Conservation (phyloP, 2,888 invertebrate species). For the Parnassius smintheus region DNA sequence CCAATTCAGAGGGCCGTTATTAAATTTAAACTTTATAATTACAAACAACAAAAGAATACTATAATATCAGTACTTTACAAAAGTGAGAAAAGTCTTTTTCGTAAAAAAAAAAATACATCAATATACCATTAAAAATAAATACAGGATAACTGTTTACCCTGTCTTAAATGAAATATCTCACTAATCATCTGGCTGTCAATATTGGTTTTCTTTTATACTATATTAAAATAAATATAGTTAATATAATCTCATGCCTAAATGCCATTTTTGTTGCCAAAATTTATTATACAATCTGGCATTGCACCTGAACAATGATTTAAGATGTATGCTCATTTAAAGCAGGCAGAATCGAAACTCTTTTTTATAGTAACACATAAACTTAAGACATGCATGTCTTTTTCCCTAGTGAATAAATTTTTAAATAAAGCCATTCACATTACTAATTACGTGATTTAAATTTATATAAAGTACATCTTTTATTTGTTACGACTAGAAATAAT, state of each 20-base stretch:
- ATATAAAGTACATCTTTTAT: too few relatives aligned
- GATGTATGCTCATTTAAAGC: too few relatives aligned
- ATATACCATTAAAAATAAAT: constrained; percentile 11
- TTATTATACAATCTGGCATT: not conserved
- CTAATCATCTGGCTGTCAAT: constrained; percentile 12
- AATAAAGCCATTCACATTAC: too few relatives aligned
- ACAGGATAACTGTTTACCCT: constrained; percentile 8
- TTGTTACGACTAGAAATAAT: too few relatives aligned
- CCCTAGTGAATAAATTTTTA: too few relatives aligned
- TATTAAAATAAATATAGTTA: constrained; percentile 1
- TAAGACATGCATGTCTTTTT: too few relatives aligned
- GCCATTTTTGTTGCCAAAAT: constrained; percentile 5
- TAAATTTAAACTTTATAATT: constrained; percentile 4
- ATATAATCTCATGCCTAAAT: constrained; percentile 17
- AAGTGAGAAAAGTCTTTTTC: not conserved
- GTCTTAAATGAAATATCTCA: constrained; percentile 16
- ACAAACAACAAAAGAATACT: constrained; percentile 13
- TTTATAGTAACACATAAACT: too few relatives aligned
- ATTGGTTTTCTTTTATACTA: constrained; percentile 10
- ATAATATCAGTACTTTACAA: constrained; percentile 12
- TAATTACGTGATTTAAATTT: too few relatives aligned
- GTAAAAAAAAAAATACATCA: constrained; percentile 8
- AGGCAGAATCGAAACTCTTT: too few relatives aligned
- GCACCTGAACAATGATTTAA: too few relatives aligned
- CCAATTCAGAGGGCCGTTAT: not conserved